A percentile compares a stretch with the other conserved stretches of the same genome.
Conservation (phyloP, 2,888 invertebrate genomes). For the Agrochola lota region DNA sequence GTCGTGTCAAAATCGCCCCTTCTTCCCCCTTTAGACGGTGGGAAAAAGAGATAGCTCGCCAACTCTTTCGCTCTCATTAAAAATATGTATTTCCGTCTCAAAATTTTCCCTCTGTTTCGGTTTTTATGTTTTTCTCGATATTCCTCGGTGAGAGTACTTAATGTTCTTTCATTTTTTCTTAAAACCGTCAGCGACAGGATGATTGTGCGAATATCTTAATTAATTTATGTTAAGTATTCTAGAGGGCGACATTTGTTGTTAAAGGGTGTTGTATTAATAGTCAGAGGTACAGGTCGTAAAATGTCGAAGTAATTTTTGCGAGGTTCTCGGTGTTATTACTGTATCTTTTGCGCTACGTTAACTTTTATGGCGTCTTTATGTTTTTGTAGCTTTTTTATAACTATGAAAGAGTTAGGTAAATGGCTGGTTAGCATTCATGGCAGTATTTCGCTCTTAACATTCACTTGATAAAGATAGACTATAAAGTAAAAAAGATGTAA, state of each 20-base stretch:
- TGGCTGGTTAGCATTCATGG: constrained; percentile 62
- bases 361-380: constrained; percentile 76
- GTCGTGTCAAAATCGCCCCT: constrained; percentile 88
- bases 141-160: constrained; percentile 80
- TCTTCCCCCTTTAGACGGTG: constrained; percentile 80
- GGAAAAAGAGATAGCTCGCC: constrained; percentile 83
- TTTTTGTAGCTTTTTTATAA: constrained; percentile 71
- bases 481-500: constrained; percentile 48
- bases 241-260: constrained; percentile 74
- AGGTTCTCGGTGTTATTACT: constrained; percentile 76
- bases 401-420: constrained; percentile 73
- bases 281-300: constrained; percentile 77
- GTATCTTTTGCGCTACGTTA: constrained; percentile 82
- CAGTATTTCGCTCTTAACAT: constrained; percentile 53
- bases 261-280: constrained; percentile 80
- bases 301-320: constrained; percentile 76
- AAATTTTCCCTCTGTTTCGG: constrained; percentile 82
- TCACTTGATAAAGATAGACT: constrained; percentile 47
- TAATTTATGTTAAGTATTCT: constrained; percentile 88
- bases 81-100: constrained; percentile 77
- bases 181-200: constrained; percentile 85
- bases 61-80: constrained; percentile 87
- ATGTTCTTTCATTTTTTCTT: constrained; percentile 76
- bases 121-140: constrained; percentile 87
- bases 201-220: constrained; percentile 87